Base-by-base conservation (phyloP, 2,797 vertebrate genomes). In the Gambusia yucatana region DNA sequence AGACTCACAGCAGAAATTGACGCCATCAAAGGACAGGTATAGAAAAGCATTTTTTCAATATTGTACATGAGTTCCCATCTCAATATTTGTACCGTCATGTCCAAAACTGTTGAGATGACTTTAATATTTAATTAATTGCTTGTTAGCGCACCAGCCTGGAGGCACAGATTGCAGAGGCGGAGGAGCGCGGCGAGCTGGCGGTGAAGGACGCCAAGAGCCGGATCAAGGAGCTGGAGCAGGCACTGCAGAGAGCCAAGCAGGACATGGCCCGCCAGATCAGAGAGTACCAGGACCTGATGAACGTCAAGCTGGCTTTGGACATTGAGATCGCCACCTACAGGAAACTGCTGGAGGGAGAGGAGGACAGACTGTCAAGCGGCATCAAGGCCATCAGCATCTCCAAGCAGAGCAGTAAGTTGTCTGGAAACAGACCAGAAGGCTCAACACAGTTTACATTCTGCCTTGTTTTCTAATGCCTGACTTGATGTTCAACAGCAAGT, bases 211-310 rank as follows among this genome's bases (percentile, higher is more conserved):
- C 95, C 78, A 95, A 82, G 78, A 3, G 46, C 25, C 96, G 97
- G 75, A 93, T 96, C 71, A 85, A 52, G 0, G 97, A 96, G n/a
- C 84, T 97, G 81, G 95, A 96, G 74, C 90, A 92, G 0, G 95
- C 94, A 78, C 91, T 96, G 73, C 94, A 95, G 87, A 96, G 94
- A 93, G 91, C 96, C 82, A 96, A 95, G 77, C 94, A 95, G 75
- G 95, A 96, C 89, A 94, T 96, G 94, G 92, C 92, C 61, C 87
- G 89, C 80, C 95, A 96, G 85, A 95, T 97, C 81, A 63, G 87
- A 83, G 95, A 96, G 61, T 99, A 99, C 92, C 98, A 99, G 93
- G 97, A 98, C 65, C 96, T 99, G 82, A 96, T 95, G 92, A 95
- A 96, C n/a, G 91, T 96, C 84, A 97, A 96, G 79, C 83, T 96